Conservation (phyloP, 2,113 vertebrate genomes). For the Otocyon megalotis region DNA sequence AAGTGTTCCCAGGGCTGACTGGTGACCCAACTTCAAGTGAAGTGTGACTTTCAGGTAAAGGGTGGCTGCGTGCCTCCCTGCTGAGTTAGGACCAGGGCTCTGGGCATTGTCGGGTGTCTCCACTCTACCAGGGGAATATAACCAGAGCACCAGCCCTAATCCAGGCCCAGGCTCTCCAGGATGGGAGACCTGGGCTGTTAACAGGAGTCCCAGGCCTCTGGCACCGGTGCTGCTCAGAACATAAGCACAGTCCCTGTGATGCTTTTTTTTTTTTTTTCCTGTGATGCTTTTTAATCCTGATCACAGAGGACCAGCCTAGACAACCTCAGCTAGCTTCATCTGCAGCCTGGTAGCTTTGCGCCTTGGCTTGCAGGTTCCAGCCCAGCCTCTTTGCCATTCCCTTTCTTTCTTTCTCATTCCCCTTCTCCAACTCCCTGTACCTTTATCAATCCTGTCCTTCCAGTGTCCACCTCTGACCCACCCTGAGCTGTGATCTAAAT, state of each 20-base stretch:
- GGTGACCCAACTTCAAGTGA: not conserved
- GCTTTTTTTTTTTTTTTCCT: not conserved
- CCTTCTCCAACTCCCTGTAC: too few species aligned
- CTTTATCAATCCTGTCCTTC: not conserved
- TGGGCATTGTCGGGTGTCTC: not conserved
- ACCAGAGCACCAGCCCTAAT: not conserved
- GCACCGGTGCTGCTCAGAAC: not conserved
- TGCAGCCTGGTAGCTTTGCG: not conserved
- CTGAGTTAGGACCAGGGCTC: not conserved
- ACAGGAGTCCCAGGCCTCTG: not conserved
- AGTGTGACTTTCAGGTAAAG: not conserved
- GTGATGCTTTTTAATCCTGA: not conserved
- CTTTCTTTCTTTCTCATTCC: not conserved
- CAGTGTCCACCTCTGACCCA: not conserved
- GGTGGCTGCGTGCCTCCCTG: not conserved
- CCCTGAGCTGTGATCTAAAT: not conserved
- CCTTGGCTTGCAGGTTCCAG: not conserved
- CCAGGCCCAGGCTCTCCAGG: not conserved
- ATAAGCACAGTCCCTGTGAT: not conserved
- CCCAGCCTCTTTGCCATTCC: too few species aligned
- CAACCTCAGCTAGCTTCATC: not conserved
- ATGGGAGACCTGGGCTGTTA: not conserved
- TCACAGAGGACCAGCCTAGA: not conserved
- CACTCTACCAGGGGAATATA: not conserved
- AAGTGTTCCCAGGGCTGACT: not conserved